Percentiles rank a stretch among this genome's conserved stretches.
phyloP scores from a whole-genome alignment of 2,797 vertebrate genomes.

The Sebastolobus alascanus region DNA sequence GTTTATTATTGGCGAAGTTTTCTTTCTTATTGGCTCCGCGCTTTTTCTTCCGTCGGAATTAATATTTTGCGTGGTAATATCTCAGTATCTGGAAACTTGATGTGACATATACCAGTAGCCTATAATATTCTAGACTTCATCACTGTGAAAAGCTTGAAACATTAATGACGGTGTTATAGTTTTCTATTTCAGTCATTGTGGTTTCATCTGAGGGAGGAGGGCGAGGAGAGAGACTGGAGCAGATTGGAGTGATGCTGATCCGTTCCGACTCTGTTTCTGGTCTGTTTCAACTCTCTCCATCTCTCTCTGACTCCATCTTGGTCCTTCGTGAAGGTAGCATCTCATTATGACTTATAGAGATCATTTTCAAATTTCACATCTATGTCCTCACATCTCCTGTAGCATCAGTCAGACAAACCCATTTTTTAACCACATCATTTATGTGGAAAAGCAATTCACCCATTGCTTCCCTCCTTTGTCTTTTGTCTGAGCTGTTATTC shows the following conservation, averaged over 20 bases:
- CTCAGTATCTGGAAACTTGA: background rate
- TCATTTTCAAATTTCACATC: background rate
- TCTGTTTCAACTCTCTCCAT: constrained; percentile 14
- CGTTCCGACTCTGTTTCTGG: constrained; percentile 15
- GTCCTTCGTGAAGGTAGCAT: background rate
- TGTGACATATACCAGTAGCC: background rate
- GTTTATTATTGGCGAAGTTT: background rate
- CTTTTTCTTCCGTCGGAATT: background rate
- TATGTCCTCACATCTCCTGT: background rate
- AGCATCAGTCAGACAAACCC: background rate
- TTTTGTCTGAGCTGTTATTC: background rate
- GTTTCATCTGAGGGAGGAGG: background rate
- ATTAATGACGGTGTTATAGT: background rate
- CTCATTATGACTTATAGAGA: background rate
- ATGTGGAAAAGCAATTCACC: too few relatives aligned
- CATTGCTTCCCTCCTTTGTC: background rate
- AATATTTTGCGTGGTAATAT: background rate
- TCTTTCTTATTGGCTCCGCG: background rate
- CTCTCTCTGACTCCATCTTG: constrained; percentile 32
- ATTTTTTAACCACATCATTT: background rate
- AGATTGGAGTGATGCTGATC: constrained; percentile 46
- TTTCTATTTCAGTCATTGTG: background rate
- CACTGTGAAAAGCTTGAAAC: background rate
- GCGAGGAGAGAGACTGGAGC: background rate
- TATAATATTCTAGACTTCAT: background rate